Conservation (phyloP, 1,140 invertebrate genomes). For the Armadillidium nasatum region DNA sequence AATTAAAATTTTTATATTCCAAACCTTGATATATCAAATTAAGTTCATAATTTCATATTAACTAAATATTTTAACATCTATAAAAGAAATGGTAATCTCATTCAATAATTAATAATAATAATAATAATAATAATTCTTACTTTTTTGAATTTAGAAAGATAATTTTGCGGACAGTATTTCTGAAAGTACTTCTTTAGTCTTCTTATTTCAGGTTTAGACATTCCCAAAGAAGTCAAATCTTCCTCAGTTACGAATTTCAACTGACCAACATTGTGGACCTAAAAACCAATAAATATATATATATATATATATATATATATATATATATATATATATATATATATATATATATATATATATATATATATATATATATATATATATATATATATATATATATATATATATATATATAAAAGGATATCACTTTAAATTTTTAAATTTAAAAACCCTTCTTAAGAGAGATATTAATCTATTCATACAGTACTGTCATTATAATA, state of each 20-base stretch:
- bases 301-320: constrained; percentile 8
- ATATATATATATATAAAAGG: background rate
- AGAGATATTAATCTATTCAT: too few relatives aligned
- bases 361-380: constrained; percentile 21
- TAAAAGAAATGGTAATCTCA: too few relatives aligned
- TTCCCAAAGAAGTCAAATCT: constrained; percentile 83
- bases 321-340: constrained; percentile 23
- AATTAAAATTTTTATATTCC: too few relatives aligned
- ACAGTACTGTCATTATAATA: too few relatives aligned
- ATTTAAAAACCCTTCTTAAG: too few relatives aligned
- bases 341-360: constrained; percentile 25
- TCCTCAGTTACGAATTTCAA: constrained; percentile 94
- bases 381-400: constrained; percentile 21
- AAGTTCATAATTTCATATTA: too few relatives aligned
- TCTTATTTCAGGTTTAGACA: constrained; percentile 91
- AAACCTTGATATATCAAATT: too few relatives aligned
- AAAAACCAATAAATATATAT: constrained; percentile 45
- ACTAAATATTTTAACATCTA: too few relatives aligned
- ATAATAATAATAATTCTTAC: constrained; percentile 18
- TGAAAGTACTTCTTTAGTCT: constrained; percentile 87
- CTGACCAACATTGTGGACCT: constrained; percentile 85
- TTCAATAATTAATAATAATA: too few relatives aligned
- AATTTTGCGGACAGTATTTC: constrained; percentile 88
- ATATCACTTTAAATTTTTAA: too few relatives aligned
- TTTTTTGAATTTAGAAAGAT: constrained; percentile 75